Evolutionary conservation across 2,797 vertebrate genomes (phyloP), one percentile per base, ranked within the genome.

Genomic region (Malurus splendens): DNA sequence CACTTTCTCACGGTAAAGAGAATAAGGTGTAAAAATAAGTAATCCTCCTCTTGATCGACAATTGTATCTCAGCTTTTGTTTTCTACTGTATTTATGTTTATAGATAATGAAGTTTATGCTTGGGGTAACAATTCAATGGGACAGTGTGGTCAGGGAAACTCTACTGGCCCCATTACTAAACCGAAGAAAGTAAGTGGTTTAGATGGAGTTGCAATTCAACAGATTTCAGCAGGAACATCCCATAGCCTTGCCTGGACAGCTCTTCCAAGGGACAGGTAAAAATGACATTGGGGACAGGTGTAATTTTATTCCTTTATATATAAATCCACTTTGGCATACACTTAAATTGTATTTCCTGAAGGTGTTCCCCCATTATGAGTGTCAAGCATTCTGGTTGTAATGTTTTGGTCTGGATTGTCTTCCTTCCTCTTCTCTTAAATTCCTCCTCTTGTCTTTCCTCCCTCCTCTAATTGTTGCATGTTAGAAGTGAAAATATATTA

Each of bases 111-210:
- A 96, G 98, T 98, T 87, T 98, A 98, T 80, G 98, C 98, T 60
- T 98, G 98, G 98, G 98, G 98, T 39, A 98, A 98, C 93, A 98
- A 98, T 90, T 98, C 98, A 20, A 98, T 98, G 98, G 98, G 98
- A 9, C 98, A 98, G 14, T 98, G 98, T 89, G 98, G 98, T 64
- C 98, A 98, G 90, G 98, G 98, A 52, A 98, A 98, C 85, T 98
- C 98, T 71, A 98, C 98, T 24, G 98, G 98, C 72, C 98, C 98
- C 82, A 98, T 98, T 91, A 98, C 98, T 76, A 98, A 98, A 92
- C 98, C 98, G 71, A 98, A 98, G 97, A 98, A 98, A 97, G 98
- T 98, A 13, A 98, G 97, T 86, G 98, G 98, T 75, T 96, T 98
- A 93, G 98, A 98, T 83, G 98, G 98, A 91, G 97, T 98, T 64